Evolutionary conservation across 2,888 invertebrate genomes (phyloP), one percentile per base, ranked within the genome.

Genomic region (Perizoma affinitatum): DNA sequence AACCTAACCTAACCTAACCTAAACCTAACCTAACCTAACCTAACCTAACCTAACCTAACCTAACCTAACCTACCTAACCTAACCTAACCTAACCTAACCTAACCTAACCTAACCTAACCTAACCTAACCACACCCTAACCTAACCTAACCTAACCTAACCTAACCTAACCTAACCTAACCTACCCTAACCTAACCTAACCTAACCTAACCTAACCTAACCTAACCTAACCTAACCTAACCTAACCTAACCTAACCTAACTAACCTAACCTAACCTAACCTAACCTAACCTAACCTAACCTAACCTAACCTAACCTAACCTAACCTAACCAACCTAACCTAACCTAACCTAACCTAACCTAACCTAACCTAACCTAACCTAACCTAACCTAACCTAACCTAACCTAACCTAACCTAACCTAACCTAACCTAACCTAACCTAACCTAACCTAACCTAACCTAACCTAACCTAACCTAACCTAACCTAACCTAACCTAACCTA

Each of bases 401-500:
- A 68, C 68, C 68, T 64, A 64, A 66, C 65, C 67, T 65, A 63
- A 66, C 63, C 63, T 61, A 68, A 65, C 67, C 67, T 66, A 66
- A 68, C 66, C 66, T 67, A 66, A 66, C 66, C 66, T 65, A 66
- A 69, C 65, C 66, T 66, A 66, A 66, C 68, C 65, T 65, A 68
- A 65, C 67, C 65, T 65, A 67, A 68, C 68, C 68, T 64, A 66
- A 68, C 68, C 68, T 66, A 68, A 68, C 68, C 68, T 66, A 68
- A 66, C 68, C 65, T 66, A 66, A 68, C 68, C 66, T 65, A 67
- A 67, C 65, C 69, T 65, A 67, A 67, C 67, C 65, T 64, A 65
- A 69, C 67, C 69, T 62, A 66, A 69, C 67, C 69, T 67, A 69
- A 69, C 67, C 69, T 67, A 69, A 69, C 69, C 67, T 66, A 69